Evolutionary conservation across 2,888 invertebrate species (phyloP), one percentile per base, ranked within the genome.

Genomic region (Cheiracanthium punctorium): DNA sequence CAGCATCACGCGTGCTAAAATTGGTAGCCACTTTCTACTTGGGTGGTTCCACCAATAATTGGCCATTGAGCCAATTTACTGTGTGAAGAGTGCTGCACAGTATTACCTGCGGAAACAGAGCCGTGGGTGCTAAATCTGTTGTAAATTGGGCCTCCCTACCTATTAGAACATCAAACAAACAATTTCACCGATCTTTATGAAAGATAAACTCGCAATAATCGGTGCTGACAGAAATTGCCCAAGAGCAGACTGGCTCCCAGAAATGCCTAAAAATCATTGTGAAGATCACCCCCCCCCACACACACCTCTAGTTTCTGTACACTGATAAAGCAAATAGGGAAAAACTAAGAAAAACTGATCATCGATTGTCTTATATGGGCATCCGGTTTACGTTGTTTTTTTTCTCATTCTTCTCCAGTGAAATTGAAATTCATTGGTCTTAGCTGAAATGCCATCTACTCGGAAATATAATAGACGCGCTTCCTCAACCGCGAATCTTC

Each of bases 61-160:
- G 75, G 71, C 75, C 65, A 37, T 43, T 30, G 64, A 32, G 48
- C 71, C 64, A 82, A 76, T 82, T 82, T 76, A 33, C 37, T 24
- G 74, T 52, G 81, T 48, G 74, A 81, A 81, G 28, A 41, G 52
- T 32, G 10, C 28, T 64, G n/a, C 64, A 14, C 65, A 43, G 43
- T 17, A 48, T 52, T 28, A 48, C 43, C 37, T 41, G 17, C 20
- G 30, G 17, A 24, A 29, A 58, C 1, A 28, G 32, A 72, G 76
- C 65, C 82, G 12, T 64, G 82, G 82, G 82, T 82, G 82, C 82
- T 82, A 82, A 82, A 29, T 82, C 32, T 64, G 71, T 75, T 82
- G 82, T 82, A 82, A 82, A 76, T 82, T 76, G 75, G 37, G 75
- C 71, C 67, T 76, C 67, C 80, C 30, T 37, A 58, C 33, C 43